Evolutionary conservation across 1,140 invertebrate genomes (phyloP), one percentile per base, ranked within the genome.

Genomic region (Tetragnatha versicolor): DNA sequence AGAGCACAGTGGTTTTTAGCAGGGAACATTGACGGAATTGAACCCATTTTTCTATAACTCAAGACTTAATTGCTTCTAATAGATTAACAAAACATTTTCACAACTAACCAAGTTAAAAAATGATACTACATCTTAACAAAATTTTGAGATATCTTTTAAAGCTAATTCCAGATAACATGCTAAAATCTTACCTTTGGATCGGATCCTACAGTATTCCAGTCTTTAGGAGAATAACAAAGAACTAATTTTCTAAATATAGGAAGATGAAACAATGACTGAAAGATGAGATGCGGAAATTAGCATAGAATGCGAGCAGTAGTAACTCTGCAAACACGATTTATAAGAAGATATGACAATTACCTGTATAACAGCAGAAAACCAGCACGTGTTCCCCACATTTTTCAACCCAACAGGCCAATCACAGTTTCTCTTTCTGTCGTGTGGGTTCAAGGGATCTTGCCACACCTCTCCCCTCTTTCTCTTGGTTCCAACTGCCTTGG

Each of bases 331-430:
- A 22, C 2, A 68, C 20, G n/a, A 33, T 37, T 68, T 29, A 49
- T 49, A 20, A 49, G 4, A 65, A 42, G 29, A 31, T 7, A 31
- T 10, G 3, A 27, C 17, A 61, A 17, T 55, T 76, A 86, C 86
- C 84, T 89, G 88, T 77, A 88, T 88, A 20, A 89, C 87, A 80
- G 88, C 87, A 83, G 86, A 88, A 82, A 89, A 89, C 88, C 88
- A 89, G 82, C 88, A 89, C 1, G 88, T 88, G 70, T 89, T 88
- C n/a, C 88, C 88, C 25, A 89, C 86, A 84, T 89, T 89, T 82
- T 88, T 88, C 27, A 89, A 82, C 12, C 88, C 88, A 45, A 88
- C 88, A 31, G 88, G 88, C 84, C 86, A 86, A 9, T 84, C 83
- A 6, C 84, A 83, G 20, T 84, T 82, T 58, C 88, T 81, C 60